Percentiles rank a stretch among this genome's conserved stretches.
Evolutionary conservation across 2,888 invertebrate species (phyloP).

Genomic region (Pseudococcus longispinus): DNA sequence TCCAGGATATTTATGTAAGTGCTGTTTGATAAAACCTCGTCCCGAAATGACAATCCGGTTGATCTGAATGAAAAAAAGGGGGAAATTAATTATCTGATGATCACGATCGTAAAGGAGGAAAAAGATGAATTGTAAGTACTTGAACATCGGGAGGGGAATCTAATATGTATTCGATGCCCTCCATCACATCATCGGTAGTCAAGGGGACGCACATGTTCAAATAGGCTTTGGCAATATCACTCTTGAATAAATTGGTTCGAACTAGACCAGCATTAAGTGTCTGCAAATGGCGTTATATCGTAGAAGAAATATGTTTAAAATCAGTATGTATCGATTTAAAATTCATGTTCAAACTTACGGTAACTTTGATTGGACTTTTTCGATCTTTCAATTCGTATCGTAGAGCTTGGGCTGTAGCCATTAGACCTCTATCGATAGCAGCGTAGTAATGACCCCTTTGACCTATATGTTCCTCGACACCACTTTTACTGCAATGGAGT

Average conservation of each 20-base stretch:
- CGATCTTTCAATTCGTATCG: slow-evolving; percentile 31
- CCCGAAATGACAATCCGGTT: neutral
- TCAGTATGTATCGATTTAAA: too few relatives aligned
- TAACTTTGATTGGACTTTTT: slow-evolving; percentile 36
- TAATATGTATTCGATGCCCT: slow-evolving; percentile 34
- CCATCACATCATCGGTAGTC: neutral
- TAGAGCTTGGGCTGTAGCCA: neutral
- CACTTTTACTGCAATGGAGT: neutral
- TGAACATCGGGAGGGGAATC: slow-evolving; percentile 4
- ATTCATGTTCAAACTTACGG: slow-evolving; percentile 29
- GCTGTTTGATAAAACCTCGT: slow-evolving; percentile 5
- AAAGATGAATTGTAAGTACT: neutral
- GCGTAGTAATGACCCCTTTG: slow-evolving; percentile 45
- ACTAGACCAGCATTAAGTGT: slow-evolving; percentile 28
- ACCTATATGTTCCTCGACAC: neutral
- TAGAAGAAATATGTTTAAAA: neutral
- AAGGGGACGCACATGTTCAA: slow-evolving; percentile 33
- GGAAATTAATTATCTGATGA: neutral
- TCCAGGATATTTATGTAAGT: neutral
- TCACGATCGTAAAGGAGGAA: neutral
- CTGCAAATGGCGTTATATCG: neutral
- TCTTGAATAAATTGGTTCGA: slow-evolving; percentile 42
- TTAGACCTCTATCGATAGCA: slow-evolving; percentile 18
- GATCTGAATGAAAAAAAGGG: neutral
- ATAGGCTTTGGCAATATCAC: neutral